Conservation (phyloP, 2,888 invertebrate genomes). For the Arge pagana region DNA sequence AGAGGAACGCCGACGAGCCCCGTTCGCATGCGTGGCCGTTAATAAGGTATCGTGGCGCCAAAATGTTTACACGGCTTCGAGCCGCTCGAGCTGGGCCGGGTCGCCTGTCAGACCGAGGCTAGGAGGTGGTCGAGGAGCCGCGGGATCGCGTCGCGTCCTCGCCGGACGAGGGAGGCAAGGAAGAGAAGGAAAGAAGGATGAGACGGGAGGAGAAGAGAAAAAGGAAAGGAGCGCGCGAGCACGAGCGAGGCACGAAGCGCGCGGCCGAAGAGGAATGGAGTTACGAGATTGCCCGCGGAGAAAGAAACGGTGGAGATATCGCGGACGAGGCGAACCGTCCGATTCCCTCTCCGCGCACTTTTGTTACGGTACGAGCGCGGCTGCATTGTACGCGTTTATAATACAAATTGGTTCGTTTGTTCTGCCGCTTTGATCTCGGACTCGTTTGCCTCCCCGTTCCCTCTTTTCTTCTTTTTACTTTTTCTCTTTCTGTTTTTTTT, state of each 20-base stretch:
- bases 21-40: constrained; percentile 32
- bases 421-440: constrained; percentile 7
- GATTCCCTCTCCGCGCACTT: constrained; percentile 17
- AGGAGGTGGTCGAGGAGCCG: constrained; percentile 5
- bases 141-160: constrained; percentile 24
- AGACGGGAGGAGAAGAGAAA: constrained; percentile 19
- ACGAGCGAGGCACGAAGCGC: too few species aligned
- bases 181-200: constrained; percentile 15
- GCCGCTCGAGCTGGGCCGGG: constrained; percentile 25
- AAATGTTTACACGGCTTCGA: constrained; percentile 45
- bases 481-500: not conserved
- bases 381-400: constrained; percentile 8
- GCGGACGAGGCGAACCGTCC: constrained; percentile 19
- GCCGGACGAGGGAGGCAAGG: constrained; percentile 20
- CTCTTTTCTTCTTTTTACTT: not conserved
- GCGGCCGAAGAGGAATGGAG: constrained; percentile 31
- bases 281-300: constrained; percentile 38
- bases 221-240: too few species aligned
- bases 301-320: constrained; percentile 34
- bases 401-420: constrained; percentile 17
- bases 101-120: constrained; percentile 19
- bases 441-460: not conserved
- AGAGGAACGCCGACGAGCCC: constrained; percentile 25
- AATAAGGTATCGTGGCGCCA: constrained; percentile 51
- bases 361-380: not conserved